These are phyloP conservation scores for Puma concolor DNA, from an alignment of 2,113 vertebrate species.

Conservation along the genomic window DNA sequence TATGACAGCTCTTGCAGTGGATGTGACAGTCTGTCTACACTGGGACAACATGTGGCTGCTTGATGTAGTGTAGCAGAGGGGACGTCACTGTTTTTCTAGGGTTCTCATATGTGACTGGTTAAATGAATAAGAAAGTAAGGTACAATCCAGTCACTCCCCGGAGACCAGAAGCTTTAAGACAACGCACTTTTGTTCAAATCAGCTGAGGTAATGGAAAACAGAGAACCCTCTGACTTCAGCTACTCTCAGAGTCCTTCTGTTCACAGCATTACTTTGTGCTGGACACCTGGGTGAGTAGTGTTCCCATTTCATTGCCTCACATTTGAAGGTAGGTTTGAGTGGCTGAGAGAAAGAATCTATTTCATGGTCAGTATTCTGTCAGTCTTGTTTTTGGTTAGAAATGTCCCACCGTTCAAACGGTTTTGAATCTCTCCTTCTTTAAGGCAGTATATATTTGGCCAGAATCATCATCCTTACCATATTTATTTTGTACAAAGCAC, in stretches of 20 bases:
- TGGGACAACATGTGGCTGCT: constrained; percentile 24
- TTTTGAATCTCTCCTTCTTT: not conserved
- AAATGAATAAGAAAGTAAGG: not conserved
- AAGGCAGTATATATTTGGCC: not conserved
- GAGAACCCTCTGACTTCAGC: not conserved
- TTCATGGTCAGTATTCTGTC: not conserved
- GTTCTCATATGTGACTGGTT: constrained; percentile 12
- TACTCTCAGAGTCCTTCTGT: constrained; percentile 24
- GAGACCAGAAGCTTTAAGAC: not conserved
- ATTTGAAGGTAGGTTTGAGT: not conserved
- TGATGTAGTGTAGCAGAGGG: not conserved
- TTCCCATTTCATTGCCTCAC: not conserved
- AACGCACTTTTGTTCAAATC: not conserved
- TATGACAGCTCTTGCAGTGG: constrained; percentile 47
- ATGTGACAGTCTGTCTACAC: constrained; percentile 48
- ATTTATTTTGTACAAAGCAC: not conserved
- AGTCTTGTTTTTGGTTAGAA: not conserved
- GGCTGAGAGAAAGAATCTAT: not conserved
- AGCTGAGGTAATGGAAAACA: not conserved
- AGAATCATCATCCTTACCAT: not conserved
- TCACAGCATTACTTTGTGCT: not conserved
- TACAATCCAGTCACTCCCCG: not conserved
- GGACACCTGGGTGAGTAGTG: not conserved
- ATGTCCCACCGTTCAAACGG: not conserved
- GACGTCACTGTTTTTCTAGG: not conserved